phyloP scores from a whole-genome alignment of 2,888 invertebrate species.

The Drosophila sordidapex region DNA sequence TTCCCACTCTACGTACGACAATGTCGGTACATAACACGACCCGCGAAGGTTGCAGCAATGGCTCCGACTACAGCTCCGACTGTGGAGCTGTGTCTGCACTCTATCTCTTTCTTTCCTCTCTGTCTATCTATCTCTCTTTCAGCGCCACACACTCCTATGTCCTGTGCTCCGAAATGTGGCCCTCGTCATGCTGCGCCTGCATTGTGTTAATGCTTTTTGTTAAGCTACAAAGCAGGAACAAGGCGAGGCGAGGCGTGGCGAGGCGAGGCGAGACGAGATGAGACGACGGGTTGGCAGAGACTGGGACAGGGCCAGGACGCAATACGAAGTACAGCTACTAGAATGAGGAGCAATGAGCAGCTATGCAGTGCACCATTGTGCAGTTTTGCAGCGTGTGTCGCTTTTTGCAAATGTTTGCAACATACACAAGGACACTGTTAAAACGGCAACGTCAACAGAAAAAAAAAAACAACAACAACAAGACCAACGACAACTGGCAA shows the following conservation, averaged over 20 bases:
- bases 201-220: constrained; percentile 81
- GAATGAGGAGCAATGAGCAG: constrained; percentile 49
- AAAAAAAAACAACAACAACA: constrained; percentile 37
- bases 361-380: constrained; percentile 63
- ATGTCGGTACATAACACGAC: constrained; percentile 78
- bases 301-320: constrained; percentile 11
- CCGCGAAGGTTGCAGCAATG: constrained; percentile 56
- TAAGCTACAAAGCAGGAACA: constrained; percentile 70
- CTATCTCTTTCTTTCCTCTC: not conserved
- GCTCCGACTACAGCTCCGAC: constrained; percentile 19
- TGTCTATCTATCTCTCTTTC: not conserved
- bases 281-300: not conserved
- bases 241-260: constrained; percentile 3
- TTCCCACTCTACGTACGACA: constrained; percentile 66
- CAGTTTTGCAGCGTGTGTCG: constrained; percentile 78
- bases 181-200: constrained; percentile 80
- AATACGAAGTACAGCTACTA: constrained; percentile 39
- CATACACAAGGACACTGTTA: constrained; percentile 47
- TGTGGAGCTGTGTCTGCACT: constrained; percentile 7
- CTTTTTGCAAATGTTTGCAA: constrained; percentile 74
- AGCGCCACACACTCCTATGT: constrained; percentile 23
- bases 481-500: constrained; percentile 30
- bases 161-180: constrained; percentile 50
- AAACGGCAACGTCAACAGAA: constrained; percentile 41
- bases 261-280: not conserved